A percentile compares a stretch with the other conserved stretches of the same genome.
Evolutionary conservation across 1,140 invertebrate genomes (phyloP).

Genomic region (Sarcophaga peregrina): DNA sequence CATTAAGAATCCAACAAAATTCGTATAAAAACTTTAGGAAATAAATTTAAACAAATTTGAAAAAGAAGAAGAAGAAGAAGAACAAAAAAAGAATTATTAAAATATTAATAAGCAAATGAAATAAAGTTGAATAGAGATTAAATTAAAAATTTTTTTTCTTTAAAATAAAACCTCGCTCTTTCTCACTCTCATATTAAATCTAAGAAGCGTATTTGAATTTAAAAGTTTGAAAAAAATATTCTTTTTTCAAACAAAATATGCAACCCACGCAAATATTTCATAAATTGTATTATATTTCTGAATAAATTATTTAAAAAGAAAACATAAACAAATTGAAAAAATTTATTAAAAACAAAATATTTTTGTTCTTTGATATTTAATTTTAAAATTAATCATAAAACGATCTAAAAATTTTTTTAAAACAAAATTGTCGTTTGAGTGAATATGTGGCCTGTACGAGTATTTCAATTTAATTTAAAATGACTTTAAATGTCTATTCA

Average conservation of each 20-base stretch:
- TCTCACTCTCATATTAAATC: no score
- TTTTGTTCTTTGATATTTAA: neutral
- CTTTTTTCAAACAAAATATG: neutral
- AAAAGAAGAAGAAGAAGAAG: no score
- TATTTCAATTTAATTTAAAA: neutral
- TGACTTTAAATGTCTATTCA: neutral
- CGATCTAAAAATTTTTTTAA: no score
- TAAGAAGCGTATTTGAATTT: no score
- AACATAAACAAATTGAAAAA: neutral
- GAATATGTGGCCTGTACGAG: no score
- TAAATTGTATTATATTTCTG: neutral
- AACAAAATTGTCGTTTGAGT: no score
- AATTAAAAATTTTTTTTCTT: no score
- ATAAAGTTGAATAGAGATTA: no score
- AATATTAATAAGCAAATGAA: no score
- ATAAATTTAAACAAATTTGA: neutral
- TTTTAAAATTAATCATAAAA: no score
- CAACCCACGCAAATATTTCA: slow-evolving; percentile 7
- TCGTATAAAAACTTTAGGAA: neutral
- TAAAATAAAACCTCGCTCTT: no score
- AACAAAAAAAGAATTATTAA: neutral
- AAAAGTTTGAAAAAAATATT: no score
- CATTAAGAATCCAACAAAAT: neutral
- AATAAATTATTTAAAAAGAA: neutral
- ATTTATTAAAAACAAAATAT: neutral